Percentiles rank a stretch among this genome's conserved stretches.
phyloP scores from a whole-genome alignment of 2,888 invertebrate genomes.

The Trichacis sp. region DNA sequence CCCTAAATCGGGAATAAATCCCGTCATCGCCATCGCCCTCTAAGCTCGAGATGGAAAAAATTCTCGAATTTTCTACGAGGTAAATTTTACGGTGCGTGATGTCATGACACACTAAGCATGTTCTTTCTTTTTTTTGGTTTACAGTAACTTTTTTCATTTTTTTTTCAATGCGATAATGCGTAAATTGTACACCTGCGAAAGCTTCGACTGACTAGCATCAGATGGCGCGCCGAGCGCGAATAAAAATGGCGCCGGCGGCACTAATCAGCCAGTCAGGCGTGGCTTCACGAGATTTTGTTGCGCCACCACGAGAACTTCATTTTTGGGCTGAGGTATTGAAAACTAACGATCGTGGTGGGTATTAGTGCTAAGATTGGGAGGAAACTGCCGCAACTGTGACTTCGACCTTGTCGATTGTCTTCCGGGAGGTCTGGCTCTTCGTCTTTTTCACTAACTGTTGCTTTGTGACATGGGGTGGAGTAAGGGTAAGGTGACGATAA shows the following conservation, averaged over 20 bases:
- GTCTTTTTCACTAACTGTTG: conserved; percentile 23
- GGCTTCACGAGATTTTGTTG: conserved; percentile 76
- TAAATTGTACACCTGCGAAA: conserved; percentile 30
- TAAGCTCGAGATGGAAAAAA: conserved; percentile 7
- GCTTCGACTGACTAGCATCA: conserved; percentile 36
- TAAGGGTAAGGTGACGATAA: conserved; percentile 60
- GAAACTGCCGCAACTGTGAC: conserved; percentile 61
- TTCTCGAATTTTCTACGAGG: conserved; percentile 24
- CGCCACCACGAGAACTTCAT: conserved; percentile 76
- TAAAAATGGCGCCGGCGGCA: conserved; percentile 12
- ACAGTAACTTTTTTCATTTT: background rate
- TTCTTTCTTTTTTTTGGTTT: no score
- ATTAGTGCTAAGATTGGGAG: conserved; percentile 62
- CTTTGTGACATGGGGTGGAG: conserved; percentile 56
- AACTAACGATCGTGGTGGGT: conserved; percentile 62
- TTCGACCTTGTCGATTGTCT: conserved; percentile 51
- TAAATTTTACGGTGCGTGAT: conserved; percentile 15
- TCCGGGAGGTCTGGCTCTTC: conserved; percentile 40
- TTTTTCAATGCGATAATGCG: background rate
- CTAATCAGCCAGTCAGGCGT: conserved; percentile 58
- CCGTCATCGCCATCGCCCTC: background rate
- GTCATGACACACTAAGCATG: no score
- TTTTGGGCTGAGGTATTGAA: conserved; percentile 69
- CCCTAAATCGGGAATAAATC: no score
- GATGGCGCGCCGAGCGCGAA: conserved; percentile 18